A percentile compares a stretch with the other conserved stretches of the same genome.
These are phyloP conservation scores for Athrips mouffetella DNA, from an alignment of 2,888 invertebrate genomes.

Conservation along the genomic window DNA sequence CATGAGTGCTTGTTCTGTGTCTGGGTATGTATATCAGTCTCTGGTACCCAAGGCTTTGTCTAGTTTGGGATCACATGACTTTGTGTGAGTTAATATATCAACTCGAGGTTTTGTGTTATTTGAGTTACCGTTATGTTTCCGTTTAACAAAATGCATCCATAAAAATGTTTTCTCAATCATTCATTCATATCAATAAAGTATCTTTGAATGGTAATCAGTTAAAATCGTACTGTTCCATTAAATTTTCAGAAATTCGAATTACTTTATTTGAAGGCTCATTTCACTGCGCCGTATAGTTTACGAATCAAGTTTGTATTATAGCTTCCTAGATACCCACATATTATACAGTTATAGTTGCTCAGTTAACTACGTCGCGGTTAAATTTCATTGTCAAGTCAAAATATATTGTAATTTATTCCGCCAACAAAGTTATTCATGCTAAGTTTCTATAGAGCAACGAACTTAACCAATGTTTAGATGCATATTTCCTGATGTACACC, in stretches of 20 bases:
- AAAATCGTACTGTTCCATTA: conserved; percentile 29
- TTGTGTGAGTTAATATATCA: no score
- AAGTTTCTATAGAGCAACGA: neutral
- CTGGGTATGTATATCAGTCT: no score
- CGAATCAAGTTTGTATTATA: conserved; percentile 42
- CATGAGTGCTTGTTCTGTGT: no score
- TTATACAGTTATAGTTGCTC: no score
- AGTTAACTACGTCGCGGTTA: neutral
- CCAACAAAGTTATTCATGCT: conserved; percentile 31
- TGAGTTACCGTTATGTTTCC: no score
- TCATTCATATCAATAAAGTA: conserved; percentile 16
- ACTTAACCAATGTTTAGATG: neutral
- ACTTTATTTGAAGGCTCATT: conserved; percentile 42
- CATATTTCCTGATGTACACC: no score
- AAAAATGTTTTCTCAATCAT: neutral
- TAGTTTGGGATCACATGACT: no score
- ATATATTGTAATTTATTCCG: conserved; percentile 52
- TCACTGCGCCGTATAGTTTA: conserved; percentile 43
- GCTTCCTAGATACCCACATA: conserved; percentile 34
- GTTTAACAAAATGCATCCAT: neutral
- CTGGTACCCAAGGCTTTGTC: no score
- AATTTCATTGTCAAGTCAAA: conserved; percentile 44
- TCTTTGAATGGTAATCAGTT: conserved; percentile 29
- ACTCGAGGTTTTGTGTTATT: neutral
- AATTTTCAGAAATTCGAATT: conserved; percentile 50